Base-by-base conservation (phyloP, 2,888 invertebrate genomes). In the Eilema depressum region DNA sequence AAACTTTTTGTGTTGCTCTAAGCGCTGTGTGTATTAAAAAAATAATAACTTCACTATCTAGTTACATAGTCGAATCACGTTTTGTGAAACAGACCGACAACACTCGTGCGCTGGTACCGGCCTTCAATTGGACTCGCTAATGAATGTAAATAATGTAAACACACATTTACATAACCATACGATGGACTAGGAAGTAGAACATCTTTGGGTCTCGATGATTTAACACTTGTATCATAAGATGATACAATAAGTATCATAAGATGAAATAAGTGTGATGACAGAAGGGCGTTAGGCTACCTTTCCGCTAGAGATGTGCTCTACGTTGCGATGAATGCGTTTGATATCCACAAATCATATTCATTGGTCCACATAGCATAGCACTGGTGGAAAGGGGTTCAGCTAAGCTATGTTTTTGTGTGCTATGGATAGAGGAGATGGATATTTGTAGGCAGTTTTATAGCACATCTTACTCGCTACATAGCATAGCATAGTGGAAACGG, bases 121-220 rank as follows among this genome's bases (percentile, higher is more conserved):
- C 83, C 83, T 83, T 84, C 80, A 70, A 59, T 70, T 26, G 68
- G 75, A 73, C 66, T 79, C 63, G 62, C 70, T 76, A 78, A 82
- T 80, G 75, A 80, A 82, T 81, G 75, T 76, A 78, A 77, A 76
- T 81, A 74, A 73, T 67, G 73, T 77, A 75, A 76, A 78, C 63
- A 72, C 26, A 70, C 71, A 73, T 76, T 72, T 73, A 75, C 75
- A 74, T 63, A 63, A 67, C 65, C 57, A 60, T 70, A 72, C 69
- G 30, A 41, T 57, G 25, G 4, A 79, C 75, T 25, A 83, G 82
- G 81, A 82, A 83, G 69, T 66, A 17, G 61, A 17, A 53, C 66
- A 60, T 53, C 60, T 53, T 63, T 63, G 64, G 28, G 59, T 23
- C 53, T 30, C 33, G 33, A 66, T 56, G 26, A 73, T 66, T 37